Evolutionary conservation across 2,888 invertebrate genomes (phyloP), one percentile per base, ranked within the genome.

Genomic region (Idaea straminata): DNA sequence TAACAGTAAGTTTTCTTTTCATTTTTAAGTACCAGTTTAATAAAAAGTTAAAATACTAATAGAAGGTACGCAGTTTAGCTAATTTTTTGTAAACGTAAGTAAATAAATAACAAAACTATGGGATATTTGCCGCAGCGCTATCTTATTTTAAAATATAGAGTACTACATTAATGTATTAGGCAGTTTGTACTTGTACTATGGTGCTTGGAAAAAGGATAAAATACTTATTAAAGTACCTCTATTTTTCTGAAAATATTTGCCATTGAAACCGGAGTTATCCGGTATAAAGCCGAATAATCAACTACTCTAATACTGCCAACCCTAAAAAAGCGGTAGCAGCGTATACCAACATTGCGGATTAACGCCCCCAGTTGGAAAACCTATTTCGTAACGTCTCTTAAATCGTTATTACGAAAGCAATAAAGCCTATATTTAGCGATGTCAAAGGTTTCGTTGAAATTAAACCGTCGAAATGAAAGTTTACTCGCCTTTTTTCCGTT

Each of bases 351-450:
- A 75, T 74, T 59, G 59, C 15, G 59, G 59, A 74, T 71, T 66
- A 67, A 68, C 70, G 69, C 70, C 65, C 74, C 72, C 72, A 72
- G 74, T 72, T 76, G 77, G 76, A 81, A 82, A 81, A 78, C 77
- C 61, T 74, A 74, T 72, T 69, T 72, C 68, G 74, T 74, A 74
- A 80, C 80, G 76, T 79, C 83, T 82, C 85, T 85, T 79, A 79
- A 83, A 83, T 79, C 88, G 87, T 86, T 89, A 90, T 89, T 88
- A 83, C 87, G 79, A 86, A 86, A 84, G 90, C 88, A 88, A 89
- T 90, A 90, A 89, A 87, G 88, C 70, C 85, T 78, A 89, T 83
- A 89, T 86, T 89, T 85, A 86, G 79, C 79, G 72, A 70, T 78
- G 84, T 86, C 88, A 89, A 88, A 87, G 87, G 84, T 83, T 80